Base-by-base conservation (phyloP, 2,113 vertebrate species). In the Megatriorchis doriae region DNA sequence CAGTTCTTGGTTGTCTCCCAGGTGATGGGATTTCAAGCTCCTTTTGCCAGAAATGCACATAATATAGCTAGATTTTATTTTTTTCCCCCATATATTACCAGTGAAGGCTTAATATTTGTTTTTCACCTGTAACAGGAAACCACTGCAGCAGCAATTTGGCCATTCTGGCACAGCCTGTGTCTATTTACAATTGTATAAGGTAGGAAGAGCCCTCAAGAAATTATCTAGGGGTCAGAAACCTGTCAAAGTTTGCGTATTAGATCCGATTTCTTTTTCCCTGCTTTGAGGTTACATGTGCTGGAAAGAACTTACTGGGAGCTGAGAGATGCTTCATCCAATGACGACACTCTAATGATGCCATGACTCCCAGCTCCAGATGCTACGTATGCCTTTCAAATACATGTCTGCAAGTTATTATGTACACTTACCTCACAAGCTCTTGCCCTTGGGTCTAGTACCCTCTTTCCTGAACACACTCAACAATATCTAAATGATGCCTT, bases 1-100 rank as follows among this genome's bases (percentile, higher is more conserved):
- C 83, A 78, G 65, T 8, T 50, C 52, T 71, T 72, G 65, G 34
- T 93, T 90, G 93, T 94, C 96, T 97, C 93, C 92, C 90, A 94
- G 88, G 87, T 86, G 74, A 93, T 94, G 93, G 71, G 53, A 92
- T 29, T 95, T 84, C 92, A 77, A 75, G 61, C 48, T 91, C 34
- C 73, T 90, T 86, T 85, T 93, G 61, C 87, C 74, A 95, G 85
- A 80, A 93, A 90, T 23, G 42, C 56, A 62, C 47, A 40, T 32
- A 62, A 86, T 25, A 42, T 45, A 80, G 58, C 58, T 62, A 72
- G 72, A 34, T 22, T 27, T 9, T n/a, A n/a, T n/a, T 22, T 38
- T 48, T 50, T 8, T 55, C 8, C 14, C 2, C 25, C n/a, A 1
- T 5, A 42, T 47, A 23, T 72, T 65, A 38, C 50, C 45, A 42